A percentile compares a stretch with the other conserved stretches of the same genome.
Conservation (phyloP, 2,888 invertebrate species). For the Hemistola chrysoprasaria region DNA sequence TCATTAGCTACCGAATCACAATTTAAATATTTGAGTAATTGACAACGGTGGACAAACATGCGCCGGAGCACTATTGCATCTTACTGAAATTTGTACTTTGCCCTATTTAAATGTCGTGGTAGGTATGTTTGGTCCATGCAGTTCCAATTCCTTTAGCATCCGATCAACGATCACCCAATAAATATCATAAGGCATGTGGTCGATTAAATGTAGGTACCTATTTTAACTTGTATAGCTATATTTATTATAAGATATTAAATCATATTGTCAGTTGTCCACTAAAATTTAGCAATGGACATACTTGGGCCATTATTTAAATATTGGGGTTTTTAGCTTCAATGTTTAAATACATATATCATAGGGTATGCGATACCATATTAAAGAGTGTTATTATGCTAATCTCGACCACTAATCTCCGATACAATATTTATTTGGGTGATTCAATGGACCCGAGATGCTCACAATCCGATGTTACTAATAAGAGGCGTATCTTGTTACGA, state of each 20-base stretch:
- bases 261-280: background rate
- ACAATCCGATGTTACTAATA: constrained; percentile 58
- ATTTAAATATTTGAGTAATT: constrained; percentile 81
- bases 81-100: constrained; percentile 81
- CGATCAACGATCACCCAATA: constrained; percentile 25
- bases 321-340: too few relatives aligned
- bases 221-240: too few relatives aligned
- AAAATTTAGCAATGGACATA: too few relatives aligned
- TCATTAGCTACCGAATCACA: constrained; percentile 83
- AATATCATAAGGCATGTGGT: constrained; percentile 15
- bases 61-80: constrained; percentile 76
- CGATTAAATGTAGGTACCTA: too few relatives aligned
- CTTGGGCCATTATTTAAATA: too few relatives aligned
- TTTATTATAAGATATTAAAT: too few relatives aligned
- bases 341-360: too few relatives aligned
- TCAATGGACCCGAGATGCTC: constrained; percentile 39
- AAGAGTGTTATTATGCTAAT: too few relatives aligned
- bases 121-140: constrained; percentile 78
- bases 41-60: constrained; percentile 81
- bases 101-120: constrained; percentile 70
- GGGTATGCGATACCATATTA: too few relatives aligned
- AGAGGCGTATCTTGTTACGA: constrained; percentile 33
- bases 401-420: constrained; percentile 34
- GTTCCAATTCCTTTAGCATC: constrained; percentile 54
- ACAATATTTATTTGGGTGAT: constrained; percentile 22